Evolutionary conservation across 2,888 invertebrate genomes (phyloP).

Genomic region (Heteromurus nitidus): DNA sequence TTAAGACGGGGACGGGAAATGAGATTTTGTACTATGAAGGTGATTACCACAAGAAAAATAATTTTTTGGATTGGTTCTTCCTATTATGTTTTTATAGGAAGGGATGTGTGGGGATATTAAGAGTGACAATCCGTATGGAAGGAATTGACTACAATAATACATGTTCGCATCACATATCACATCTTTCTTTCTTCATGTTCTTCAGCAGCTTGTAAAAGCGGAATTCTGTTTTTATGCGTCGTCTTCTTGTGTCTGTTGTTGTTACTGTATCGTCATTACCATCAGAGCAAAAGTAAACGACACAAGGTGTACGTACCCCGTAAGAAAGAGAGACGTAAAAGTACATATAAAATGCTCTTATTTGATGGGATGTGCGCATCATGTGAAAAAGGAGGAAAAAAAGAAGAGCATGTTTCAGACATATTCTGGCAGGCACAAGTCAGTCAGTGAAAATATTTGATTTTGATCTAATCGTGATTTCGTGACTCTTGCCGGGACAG

Average conservation of each 20-base stretch:
- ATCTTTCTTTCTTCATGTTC: not conserved
- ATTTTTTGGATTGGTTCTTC: not conserved
- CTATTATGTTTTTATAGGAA: not conserved
- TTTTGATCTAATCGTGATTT: constrained; percentile 69
- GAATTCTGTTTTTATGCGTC: constrained; percentile 11
- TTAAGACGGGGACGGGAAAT: no score
- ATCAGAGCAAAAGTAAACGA: constrained; percentile 12
- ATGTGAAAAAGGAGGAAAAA: constrained; percentile 35
- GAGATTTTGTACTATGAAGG: not conserved
- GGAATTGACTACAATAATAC: constrained; percentile 11
- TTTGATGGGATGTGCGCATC: no score
- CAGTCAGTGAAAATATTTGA: constrained; percentile 65
- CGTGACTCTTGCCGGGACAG: constrained; percentile 67
- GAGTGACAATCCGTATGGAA: constrained; percentile 7
- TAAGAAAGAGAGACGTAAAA: not conserved
- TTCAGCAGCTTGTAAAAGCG: constrained; percentile 2
- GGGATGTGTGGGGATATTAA: not conserved
- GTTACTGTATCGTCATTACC: constrained; percentile 26
- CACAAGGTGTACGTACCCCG: not conserved
- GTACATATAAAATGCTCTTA: no score
- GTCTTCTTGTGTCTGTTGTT: constrained; percentile 17
- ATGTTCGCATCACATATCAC: constrained; percentile 1
- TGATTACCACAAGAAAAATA: constrained; percentile 3
- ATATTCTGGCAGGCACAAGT: constrained; percentile 58
- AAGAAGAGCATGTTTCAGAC: constrained; percentile 49